Conservation (phyloP, 2,888 invertebrate species). For the Trileptium ribeirensis region DNA sequence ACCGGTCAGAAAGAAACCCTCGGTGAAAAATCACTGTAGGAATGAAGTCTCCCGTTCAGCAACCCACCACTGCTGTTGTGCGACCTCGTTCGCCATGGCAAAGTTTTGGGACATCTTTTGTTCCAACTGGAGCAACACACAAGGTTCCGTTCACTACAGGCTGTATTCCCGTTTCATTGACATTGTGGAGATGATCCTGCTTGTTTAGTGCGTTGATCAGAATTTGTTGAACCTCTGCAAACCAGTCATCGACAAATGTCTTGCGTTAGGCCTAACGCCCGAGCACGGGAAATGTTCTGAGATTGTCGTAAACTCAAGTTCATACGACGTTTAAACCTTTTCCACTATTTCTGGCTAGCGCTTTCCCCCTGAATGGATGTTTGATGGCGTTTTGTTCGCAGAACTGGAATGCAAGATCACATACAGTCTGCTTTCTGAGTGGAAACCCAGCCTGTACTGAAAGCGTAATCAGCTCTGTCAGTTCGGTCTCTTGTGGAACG, state of each 20-base stretch:
- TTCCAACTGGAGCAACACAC: background rate
- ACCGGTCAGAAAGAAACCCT: background rate
- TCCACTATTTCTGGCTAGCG: background rate
- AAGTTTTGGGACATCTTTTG: background rate
- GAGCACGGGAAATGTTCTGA: background rate
- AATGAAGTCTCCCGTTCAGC: background rate
- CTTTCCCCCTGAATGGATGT: background rate
- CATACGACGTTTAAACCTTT: background rate
- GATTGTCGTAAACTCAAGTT: background rate
- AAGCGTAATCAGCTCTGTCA: background rate
- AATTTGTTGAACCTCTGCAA: background rate
- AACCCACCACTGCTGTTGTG: background rate
- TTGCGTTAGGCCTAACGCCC: background rate
- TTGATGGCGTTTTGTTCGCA: background rate
- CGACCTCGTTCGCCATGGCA: background rate
- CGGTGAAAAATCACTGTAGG: background rate
- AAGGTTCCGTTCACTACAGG: background rate
- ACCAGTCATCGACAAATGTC: constrained; percentile 4
- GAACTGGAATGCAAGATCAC: background rate
- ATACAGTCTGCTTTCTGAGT: background rate
- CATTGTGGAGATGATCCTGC: background rate
- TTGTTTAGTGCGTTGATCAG: background rate
- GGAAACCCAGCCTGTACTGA: background rate
- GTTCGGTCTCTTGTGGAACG: background rate
- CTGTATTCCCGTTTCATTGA: constrained; percentile 3